Evolutionary conservation across 1,140 invertebrate species (phyloP).

Genomic region (Maniola jurtina): DNA sequence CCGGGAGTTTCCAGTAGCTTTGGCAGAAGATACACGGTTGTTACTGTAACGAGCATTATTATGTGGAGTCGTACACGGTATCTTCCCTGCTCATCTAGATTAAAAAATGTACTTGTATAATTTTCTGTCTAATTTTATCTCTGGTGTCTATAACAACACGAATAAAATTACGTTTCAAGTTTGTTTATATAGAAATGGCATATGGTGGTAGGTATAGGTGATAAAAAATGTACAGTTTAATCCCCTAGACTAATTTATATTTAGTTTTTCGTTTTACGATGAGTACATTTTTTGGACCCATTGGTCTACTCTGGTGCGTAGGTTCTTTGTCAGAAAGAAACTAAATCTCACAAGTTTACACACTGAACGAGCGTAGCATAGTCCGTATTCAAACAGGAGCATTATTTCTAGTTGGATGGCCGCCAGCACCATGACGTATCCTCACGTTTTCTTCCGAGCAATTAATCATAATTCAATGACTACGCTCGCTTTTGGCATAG

Average conservation of each 20-base stretch:
- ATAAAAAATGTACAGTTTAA: no score
- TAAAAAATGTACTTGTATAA: not conserved
- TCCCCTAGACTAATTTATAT: no score
- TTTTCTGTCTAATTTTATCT: no score
- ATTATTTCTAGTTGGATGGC: slow-evolving; percentile 24
- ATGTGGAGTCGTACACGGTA: not conserved
- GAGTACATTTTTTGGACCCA: no score
- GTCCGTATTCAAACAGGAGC: not conserved
- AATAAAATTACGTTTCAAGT: no score
- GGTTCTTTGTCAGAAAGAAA: no score
- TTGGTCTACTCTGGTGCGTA: no score
- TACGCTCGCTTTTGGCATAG: slow-evolving; percentile 23
- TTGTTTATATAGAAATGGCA: no score
- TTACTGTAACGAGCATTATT: slow-evolving; percentile 5
- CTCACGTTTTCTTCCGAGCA: slow-evolving; percentile 19
- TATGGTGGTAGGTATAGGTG: no score
- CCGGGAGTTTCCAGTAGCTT: slow-evolving; percentile 10
- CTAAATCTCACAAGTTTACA: no score
- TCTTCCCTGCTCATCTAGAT: not conserved
- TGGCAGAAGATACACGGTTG: not conserved
- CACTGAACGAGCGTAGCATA: not conserved
- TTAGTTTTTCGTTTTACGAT: no score
- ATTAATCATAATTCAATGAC: slow-evolving; percentile 35
- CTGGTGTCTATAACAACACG: no score
- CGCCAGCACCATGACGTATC: slow-evolving; percentile 24